Base-by-base conservation (phyloP, 2,797 vertebrate species). In the Remorina albescens region DNA sequence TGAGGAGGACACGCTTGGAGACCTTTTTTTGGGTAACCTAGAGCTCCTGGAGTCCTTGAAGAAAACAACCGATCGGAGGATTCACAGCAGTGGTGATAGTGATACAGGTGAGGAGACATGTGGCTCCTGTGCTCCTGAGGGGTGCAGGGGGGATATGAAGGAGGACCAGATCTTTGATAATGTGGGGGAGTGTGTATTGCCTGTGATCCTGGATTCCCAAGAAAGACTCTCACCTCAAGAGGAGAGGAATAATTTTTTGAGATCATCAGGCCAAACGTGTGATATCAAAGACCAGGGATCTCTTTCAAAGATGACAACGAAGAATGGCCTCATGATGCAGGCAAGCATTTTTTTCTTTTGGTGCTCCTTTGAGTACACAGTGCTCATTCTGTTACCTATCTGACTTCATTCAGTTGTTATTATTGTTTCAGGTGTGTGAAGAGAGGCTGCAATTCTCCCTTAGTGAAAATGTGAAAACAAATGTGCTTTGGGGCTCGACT, bases 391-490 rank as follows among this genome's bases (percentile, higher is more conserved):
- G 5, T 60, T 9, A 19, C 15, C 28, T 59, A 1, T 60, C 11
- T n/a, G 12, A 19, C 6, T 51, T 37, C 55, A 49, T 66, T 78
- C 5, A 67, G 21, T 51, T 76, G 36, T 41, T 51, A 73, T 34
- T 64, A 32, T 76, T 65, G 30, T 59, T 67, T 62, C 93, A 98
- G 95, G 96, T 98, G 78, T 97, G 96, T 91, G 96, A 97, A 82
- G 97, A 98, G 83, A 95, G 95, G 80, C 91, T 98, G 66, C 95
- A 97, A 89, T 95, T 95, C 88, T 96, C 96, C 6, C 94, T 98
- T 59, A 93, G 95, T 89, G 97, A 98, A 91, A 96, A 96, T n/a
- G 96, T 98, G 83, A 96, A 96, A 70, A 95, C 95, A 73, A 97
- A 96, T 57, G 89, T 97, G 59, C 94, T 98, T 9, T 96, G 95